Conservation (phyloP, 2,113 vertebrate genomes). For the Siphamia tubifer region DNA sequence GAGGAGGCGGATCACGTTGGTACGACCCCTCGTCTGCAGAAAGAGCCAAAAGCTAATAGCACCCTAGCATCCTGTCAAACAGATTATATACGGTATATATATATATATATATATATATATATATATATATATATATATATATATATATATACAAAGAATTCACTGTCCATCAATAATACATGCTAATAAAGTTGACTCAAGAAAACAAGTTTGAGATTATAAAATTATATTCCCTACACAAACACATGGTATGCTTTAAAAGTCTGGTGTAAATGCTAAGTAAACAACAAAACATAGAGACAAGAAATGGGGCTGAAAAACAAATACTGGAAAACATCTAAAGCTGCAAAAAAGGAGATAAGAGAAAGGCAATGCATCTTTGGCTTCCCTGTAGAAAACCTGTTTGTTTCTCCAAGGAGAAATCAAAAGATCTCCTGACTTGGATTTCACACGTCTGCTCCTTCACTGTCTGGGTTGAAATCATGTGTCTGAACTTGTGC, state of each 20-base stretch:
- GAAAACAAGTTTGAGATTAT: not conserved
- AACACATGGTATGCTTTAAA: not conserved
- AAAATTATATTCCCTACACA: not conserved
- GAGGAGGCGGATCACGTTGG: conserved; percentile 57
- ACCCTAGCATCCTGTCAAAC: not conserved
- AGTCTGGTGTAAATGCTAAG: not conserved
- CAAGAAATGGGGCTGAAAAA: not conserved
- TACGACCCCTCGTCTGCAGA: conserved; percentile 67
- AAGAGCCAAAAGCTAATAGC: conserved; percentile 4
- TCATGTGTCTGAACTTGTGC: conserved; percentile 38
- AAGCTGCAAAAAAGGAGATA: conserved; percentile 35
- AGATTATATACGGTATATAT: too few relatives aligned
- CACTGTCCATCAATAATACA: not conserved
- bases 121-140: too few relatives aligned
- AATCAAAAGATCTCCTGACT: conserved; percentile 45
- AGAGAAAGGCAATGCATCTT: conserved; percentile 19
- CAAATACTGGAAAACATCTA: conserved; percentile 13
- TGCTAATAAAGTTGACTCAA: not conserved
- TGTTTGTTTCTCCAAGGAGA: conserved; percentile 10
- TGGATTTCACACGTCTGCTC: conserved; percentile 30
- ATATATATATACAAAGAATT: not conserved
- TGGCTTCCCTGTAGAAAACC: conserved; percentile 6
- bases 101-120: too few relatives aligned
- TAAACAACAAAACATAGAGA: conserved; percentile 6
- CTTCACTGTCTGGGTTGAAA: conserved; percentile 23